Evolutionary conservation across 2,113 vertebrate genomes (phyloP).

Genomic region (Tyto alba): DNA sequence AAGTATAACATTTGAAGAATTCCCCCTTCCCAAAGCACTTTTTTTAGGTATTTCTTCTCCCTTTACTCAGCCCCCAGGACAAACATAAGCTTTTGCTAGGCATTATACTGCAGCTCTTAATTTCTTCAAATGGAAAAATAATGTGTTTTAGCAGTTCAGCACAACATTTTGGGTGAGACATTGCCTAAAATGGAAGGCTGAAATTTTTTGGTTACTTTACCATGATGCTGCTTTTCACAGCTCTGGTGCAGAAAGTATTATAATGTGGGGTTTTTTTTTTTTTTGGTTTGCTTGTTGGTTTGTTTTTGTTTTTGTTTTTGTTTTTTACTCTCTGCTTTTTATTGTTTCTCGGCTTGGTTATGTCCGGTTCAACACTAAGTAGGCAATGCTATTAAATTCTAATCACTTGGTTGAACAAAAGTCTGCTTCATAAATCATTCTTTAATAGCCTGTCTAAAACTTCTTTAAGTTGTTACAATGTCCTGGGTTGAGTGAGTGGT

Average conservation of each 20-base stretch:
- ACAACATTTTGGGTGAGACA: neutral
- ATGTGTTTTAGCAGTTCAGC: neutral
- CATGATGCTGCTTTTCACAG: neutral
- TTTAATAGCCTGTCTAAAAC: slow-evolving; percentile 68
- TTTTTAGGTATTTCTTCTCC: neutral
- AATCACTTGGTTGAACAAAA: slow-evolving; percentile 73
- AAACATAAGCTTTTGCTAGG: neutral
- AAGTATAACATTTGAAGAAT: neutral
- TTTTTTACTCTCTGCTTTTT: neutral
- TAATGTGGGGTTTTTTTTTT: neutral
- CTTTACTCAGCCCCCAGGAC: neutral
- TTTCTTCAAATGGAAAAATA: neutral
- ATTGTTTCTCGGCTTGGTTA: slow-evolving; percentile 7
- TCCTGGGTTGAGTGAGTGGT: no score
- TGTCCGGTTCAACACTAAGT: slow-evolving; percentile 56
- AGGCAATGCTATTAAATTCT: slow-evolving; percentile 67
- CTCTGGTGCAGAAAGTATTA: neutral
- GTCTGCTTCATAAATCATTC: slow-evolving; percentile 71
- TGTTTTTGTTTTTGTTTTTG: neutral
- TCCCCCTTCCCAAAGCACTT: neutral
- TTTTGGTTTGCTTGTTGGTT: no score
- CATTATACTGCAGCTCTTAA: neutral
- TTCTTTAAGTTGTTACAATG: slow-evolving; percentile 64
- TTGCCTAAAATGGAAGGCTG: neutral
- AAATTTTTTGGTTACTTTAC: neutral